Percentiles rank a stretch among this genome's conserved stretches.
Conservation (phyloP, 2,113 vertebrate species). For the Morone chrysops region DNA sequence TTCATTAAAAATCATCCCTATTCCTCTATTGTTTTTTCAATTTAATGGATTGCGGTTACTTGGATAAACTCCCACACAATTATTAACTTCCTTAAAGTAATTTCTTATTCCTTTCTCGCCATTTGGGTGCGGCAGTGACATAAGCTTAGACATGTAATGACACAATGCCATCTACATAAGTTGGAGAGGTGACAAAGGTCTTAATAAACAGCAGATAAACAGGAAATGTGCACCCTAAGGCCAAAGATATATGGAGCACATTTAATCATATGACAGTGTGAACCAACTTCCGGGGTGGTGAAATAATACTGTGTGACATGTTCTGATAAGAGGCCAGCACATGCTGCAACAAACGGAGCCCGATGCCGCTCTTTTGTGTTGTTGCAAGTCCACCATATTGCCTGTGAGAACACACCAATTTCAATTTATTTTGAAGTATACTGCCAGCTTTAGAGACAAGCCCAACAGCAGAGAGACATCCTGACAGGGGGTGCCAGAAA, state of each 20-base stretch:
- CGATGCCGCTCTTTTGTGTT: neutral
- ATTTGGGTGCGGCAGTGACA: neutral
- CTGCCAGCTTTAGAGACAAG: conserved; percentile 28
- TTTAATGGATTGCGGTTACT: too few species aligned
- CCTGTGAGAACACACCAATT: conserved; percentile 30
- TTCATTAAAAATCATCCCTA: neutral
- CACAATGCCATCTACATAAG: too few species aligned
- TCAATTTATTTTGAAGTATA: conserved; percentile 18
- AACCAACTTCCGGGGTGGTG: neutral
- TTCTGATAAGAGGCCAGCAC: neutral
- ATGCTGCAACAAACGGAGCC: conserved; percentile 7
- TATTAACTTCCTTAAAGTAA: neutral
- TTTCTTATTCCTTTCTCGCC: neutral
- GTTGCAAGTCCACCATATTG: neutral
- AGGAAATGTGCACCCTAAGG: neutral
- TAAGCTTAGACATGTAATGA: neutral
- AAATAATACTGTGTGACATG: conserved; percentile 2
- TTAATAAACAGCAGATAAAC: neutral
- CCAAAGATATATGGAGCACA: neutral
- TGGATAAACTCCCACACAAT: neutral
- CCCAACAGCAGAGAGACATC: conserved; percentile 19
- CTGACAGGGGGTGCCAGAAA: conserved; percentile 47
- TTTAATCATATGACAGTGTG: neutral
- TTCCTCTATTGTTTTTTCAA: too few species aligned
- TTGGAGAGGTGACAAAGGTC: neutral